A percentile compares a stretch with the other conserved stretches of the same genome.
phyloP scores from a whole-genome alignment of 2,113 vertebrate species.

The Argyrosomus japonicus region DNA sequence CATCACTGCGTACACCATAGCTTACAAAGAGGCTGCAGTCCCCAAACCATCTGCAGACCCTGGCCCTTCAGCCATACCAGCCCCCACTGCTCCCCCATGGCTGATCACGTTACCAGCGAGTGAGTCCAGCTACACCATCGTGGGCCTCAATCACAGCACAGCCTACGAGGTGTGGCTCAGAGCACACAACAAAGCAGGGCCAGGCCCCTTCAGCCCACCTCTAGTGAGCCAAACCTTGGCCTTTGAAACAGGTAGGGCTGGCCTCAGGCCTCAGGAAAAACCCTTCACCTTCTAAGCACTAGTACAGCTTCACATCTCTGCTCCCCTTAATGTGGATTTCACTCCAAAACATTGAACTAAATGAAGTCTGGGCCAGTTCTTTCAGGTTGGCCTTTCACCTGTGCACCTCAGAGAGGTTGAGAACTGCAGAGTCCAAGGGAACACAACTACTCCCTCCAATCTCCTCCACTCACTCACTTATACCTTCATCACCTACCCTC shows the following conservation, averaged over 20 bases:
- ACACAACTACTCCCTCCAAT: slow-evolving; percentile 61
- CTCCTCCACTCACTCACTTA: slow-evolving; percentile 78
- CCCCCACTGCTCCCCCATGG: slow-evolving; percentile 68
- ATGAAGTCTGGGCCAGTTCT: slow-evolving; percentile 73
- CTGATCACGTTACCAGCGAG: slow-evolving; percentile 87
- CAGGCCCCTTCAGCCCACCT: slow-evolving; percentile 93
- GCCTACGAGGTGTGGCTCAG: slow-evolving; percentile 94
- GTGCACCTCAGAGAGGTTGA: slow-evolving; percentile 55
- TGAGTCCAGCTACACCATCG: slow-evolving; percentile 89
- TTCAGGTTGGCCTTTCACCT: slow-evolving; percentile 60
- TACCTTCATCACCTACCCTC: slow-evolving; percentile 80
- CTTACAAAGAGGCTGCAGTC: slow-evolving; percentile 85
- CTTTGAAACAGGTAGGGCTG: slow-evolving; percentile 96
- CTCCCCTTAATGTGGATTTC: slow-evolving; percentile 60
- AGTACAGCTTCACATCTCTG: slow-evolving; percentile 65
- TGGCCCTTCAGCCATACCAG: slow-evolving; percentile 36
- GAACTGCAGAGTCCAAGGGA: slow-evolving; percentile 63
- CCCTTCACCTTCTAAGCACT: slow-evolving; percentile 69
- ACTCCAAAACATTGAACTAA: slow-evolving; percentile 64
- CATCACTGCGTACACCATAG: slow-evolving; percentile 91
- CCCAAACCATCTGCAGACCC: slow-evolving; percentile 72
- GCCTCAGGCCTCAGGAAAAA: slow-evolving; percentile 74
- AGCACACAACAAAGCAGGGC: slow-evolving; percentile 92
- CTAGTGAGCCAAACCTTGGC: slow-evolving; percentile 92
- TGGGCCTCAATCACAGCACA: slow-evolving; percentile 92